These are phyloP conservation scores for Saturnia japonica DNA, from an alignment of 2,888 invertebrate genomes.

Conservation along the genomic window DNA sequence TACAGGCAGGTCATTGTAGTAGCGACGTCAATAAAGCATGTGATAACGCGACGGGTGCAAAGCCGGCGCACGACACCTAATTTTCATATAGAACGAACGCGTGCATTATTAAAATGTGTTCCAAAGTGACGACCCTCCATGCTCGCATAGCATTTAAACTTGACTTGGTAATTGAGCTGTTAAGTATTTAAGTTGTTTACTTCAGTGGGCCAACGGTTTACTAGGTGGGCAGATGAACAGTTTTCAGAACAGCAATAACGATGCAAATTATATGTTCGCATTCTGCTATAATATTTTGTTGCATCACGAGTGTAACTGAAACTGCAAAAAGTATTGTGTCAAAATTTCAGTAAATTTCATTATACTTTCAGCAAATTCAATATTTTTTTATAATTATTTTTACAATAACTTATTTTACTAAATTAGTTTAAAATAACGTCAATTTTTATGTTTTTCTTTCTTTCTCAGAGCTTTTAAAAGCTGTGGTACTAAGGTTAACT, in stretches of 20 bases:
- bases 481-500: neutral
- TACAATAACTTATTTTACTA: neutral
- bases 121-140: conserved; percentile 69
- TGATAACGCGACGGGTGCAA: conserved; percentile 44
- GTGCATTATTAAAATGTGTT: conserved; percentile 79
- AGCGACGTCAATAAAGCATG: conserved; percentile 66
- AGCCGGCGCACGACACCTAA: conserved; percentile 66
- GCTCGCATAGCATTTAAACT: conserved; percentile 65
- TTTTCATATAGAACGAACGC: conserved; percentile 80
- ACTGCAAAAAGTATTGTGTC: neutral
- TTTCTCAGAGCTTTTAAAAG: neutral
- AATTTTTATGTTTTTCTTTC: neutral
- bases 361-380: too few species aligned
- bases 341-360: too few species aligned
- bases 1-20: conserved; percentile 32
- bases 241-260: conserved; percentile 29
- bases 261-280: conserved; percentile 16
- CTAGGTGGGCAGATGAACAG: conserved; percentile 34
- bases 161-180: conserved; percentile 59
- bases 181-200: conserved; percentile 66
- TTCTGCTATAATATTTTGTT: conserved; percentile 16
- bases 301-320: neutral
- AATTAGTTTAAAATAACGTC: neutral
- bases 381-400: too few species aligned
- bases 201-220: conserved; percentile 53